Conservation (phyloP, 2,113 vertebrate genomes). For the Azemiops feae region DNA sequence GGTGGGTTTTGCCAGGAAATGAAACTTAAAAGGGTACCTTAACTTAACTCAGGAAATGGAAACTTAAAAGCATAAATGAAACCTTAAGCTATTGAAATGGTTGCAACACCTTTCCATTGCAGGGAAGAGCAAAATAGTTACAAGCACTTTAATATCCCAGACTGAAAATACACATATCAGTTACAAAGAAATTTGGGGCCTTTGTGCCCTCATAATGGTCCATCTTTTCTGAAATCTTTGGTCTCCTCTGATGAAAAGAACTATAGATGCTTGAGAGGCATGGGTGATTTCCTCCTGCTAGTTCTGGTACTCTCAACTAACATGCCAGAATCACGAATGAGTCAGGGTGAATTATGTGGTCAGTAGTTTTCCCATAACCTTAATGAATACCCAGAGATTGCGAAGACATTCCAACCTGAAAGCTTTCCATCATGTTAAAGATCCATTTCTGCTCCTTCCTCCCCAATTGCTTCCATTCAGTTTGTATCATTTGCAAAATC, state of each 20-base stretch:
- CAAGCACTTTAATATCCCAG: background rate
- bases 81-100: too few relatives aligned
- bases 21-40: too few relatives aligned
- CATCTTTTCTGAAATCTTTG: background rate
- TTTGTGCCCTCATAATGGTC: background rate
- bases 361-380: background rate
- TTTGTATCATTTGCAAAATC: constrained; percentile 58
- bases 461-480: background rate
- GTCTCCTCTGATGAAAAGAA: background rate
- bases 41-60: too few relatives aligned
- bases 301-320: background rate
- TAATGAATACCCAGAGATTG: background rate
- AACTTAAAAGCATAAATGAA: too few relatives aligned
- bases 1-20: too few relatives aligned
- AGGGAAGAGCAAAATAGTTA: background rate
- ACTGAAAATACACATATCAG: background rate
- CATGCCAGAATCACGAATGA: background rate
- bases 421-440: background rate
- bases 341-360: background rate
- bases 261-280: background rate
- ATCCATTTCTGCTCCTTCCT: background rate
- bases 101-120: too few relatives aligned
- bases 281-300: background rate
- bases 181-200: background rate
- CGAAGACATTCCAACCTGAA: background rate